A percentile compares a stretch with the other conserved stretches of the same genome.
Evolutionary conservation across 1,140 invertebrate genomes (phyloP).

Genomic region (Ectropis grisescens): DNA sequence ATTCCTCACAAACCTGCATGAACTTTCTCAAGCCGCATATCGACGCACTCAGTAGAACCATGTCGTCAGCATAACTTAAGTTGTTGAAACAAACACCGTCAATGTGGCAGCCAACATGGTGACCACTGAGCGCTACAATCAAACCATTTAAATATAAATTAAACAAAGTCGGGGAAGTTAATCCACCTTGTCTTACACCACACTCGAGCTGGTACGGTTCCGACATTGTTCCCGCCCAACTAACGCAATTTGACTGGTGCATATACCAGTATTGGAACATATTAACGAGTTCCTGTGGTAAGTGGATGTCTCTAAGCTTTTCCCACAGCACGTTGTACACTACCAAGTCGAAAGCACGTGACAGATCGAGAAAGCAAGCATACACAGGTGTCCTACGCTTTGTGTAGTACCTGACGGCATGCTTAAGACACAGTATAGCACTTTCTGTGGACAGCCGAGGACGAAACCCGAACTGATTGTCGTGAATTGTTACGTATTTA

Average conservation of each 20-base stretch:
- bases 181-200: slow-evolving; percentile 5
- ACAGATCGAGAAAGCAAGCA: slow-evolving; percentile 6
- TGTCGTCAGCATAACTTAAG: slow-evolving; percentile 4
- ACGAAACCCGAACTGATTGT: slow-evolving; percentile 10
- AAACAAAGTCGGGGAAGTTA: slow-evolving; percentile 1
- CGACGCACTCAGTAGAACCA: slow-evolving; percentile 7
- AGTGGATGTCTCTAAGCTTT: slow-evolving; percentile 1
- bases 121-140: slow-evolving; percentile 1
- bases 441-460: slow-evolving; percentile 4
- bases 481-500: slow-evolving; percentile 1
- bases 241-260: slow-evolving; percentile 4
- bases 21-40: no score
- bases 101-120: slow-evolving; percentile 4
- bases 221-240: slow-evolving; percentile 2
- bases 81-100: slow-evolving; percentile 3
- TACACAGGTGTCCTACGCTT: slow-evolving; percentile 5
- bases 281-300: background rate
- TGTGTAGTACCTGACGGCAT: slow-evolving; percentile 8
- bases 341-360: slow-evolving; percentile 6
- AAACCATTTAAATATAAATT: slow-evolving; percentile 3
- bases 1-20: no score
- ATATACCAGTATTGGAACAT: slow-evolving; percentile 1
- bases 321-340: slow-evolving; percentile 1
- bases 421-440: slow-evolving; percentile 5
- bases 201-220: slow-evolving; percentile 4